Base-by-base conservation (phyloP, 2,113 vertebrate species). In the Sisor rabdophorus region DNA sequence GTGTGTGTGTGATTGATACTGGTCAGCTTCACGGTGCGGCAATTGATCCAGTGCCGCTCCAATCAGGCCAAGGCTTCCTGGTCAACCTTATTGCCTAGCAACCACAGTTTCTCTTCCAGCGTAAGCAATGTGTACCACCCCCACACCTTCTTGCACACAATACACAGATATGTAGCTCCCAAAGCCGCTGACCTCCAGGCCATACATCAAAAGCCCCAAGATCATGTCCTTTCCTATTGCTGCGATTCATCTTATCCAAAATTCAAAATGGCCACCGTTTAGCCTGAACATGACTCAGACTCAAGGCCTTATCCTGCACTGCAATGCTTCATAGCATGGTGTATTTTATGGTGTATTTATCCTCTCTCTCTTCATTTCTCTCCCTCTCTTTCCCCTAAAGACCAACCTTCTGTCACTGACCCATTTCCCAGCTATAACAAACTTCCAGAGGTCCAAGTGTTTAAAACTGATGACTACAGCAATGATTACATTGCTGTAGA, bases 1-100 rank as follows among this genome's bases (percentile, higher is more conserved):
- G 75, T 81, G 75, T 72, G 79, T 73, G 68, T 55, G 84, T 82
- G 85, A 88, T 87, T 84, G 87, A 88, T 85, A 83, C 83, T 83
- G 84, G 82, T 85, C 83, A 85, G 86, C 81, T 80, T 85, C 83
- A 86, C 83, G 80, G 65, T 85, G 82, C 77, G 83, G 86, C 90
- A 90, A 92, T 90, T 91, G 90, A 92, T 91, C 89, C 85, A 86
- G 86, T 84, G 86, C 87, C 88, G 87, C 87, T 86, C 83, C 87
- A 88, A 89, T 87, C 89, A 90, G 88, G 89, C 86, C 76, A 85
- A 83, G 86, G 87, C 88, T 90, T 90, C 86, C 87, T 83, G 85
- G 90, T 89, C 88, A 89, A 84, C 81, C 84, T 44, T 82, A 91
- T 92, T 90, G 91, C 92, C 87, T 89, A 85, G 89, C 89, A 89